Base-by-base conservation (phyloP, 2,797 vertebrate species). In the Aplochiton taeniatus region DNA sequence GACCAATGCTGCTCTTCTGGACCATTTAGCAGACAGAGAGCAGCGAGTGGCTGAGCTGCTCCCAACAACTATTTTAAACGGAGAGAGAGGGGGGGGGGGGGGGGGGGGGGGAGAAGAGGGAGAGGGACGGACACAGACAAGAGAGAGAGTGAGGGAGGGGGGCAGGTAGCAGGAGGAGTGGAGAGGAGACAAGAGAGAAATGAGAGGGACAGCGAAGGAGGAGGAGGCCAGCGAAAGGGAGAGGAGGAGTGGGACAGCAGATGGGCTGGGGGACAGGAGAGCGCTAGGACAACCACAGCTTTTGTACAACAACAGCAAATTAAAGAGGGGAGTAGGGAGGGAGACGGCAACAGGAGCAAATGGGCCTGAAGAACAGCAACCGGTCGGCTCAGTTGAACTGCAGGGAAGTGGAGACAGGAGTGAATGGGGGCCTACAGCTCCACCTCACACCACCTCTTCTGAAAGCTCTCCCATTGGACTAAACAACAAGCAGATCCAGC, bases 21-120 rank as follows among this genome's bases (percentile, higher is more conserved):
- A 86, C 85, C 76, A 88, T 90, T 92, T 91, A 90, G 84, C 86
- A 84, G 77, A 63, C 63, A 44, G 56, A 66, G 62, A 51, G 73
- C 47, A 69, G 63, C 18, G 52, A 54, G 17, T 19, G 16, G 20
- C 52, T 61, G 58, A 48, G 18, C 59, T 52, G 61, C 49, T 52
- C 57, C 16, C 42, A 41, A 45, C 56, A 41, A 53, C 20, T 42
- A 43, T 13, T 43, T 48, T 42, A 14, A 64, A 44, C n/a, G 14
- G 58, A 53, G 16, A 52, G 49, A 16, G 46, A 31, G 43, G 11
- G 57, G 16, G 41, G 16, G 16, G n/a, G 53, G 5, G 9, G 19
- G 12, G 19, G 6, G 20, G 0, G 9, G 31, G 6, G 11, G 17
- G 8, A 17, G 11, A 11, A 10, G 51, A 53, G 51, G 51, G 19